Conservation (phyloP, 2,888 invertebrate genomes). For the Exocentrus adspersus region DNA sequence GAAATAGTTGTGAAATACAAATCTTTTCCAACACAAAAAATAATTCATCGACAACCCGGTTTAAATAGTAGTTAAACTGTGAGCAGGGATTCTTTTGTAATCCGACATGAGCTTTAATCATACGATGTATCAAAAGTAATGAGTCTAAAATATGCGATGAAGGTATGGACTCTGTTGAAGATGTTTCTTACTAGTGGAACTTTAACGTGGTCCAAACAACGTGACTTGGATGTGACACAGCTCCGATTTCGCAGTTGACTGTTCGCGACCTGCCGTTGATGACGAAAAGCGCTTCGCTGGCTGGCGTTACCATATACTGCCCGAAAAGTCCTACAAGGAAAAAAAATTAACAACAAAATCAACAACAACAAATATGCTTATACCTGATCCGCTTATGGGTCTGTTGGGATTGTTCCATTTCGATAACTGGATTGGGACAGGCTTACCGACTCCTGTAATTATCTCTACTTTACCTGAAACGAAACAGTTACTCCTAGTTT, state of each 20-base stretch:
- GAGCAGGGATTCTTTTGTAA: too few species aligned
- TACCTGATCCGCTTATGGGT: slow-evolving; percentile 72
- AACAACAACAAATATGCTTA: neutral
- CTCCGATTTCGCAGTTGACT: slow-evolving; percentile 80
- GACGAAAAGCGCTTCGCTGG: slow-evolving; percentile 75
- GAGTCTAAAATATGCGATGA: slow-evolving; percentile 22
- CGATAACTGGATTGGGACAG: slow-evolving; percentile 67
- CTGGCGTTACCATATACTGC: slow-evolving; percentile 77
- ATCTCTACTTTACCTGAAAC: slow-evolving; percentile 76
- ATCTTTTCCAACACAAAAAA: too few species aligned
- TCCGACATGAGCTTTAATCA: slow-evolving; percentile 22
- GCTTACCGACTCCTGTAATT: slow-evolving; percentile 76
- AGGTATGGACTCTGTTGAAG: slow-evolving; percentile 10
- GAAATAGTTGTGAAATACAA: slow-evolving; percentile 9
- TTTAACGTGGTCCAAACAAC: slow-evolving; percentile 74
- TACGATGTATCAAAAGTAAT: slow-evolving; percentile 26
- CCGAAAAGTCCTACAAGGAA: slow-evolving; percentile 70
- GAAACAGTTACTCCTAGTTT: too few species aligned
- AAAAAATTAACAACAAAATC: slow-evolving; percentile 6
- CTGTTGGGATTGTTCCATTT: slow-evolving; percentile 75
- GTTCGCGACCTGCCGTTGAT: slow-evolving; percentile 76
- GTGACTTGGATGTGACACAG: slow-evolving; percentile 72
- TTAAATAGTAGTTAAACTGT: too few species aligned
- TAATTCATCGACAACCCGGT: too few species aligned
- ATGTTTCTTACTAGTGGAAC: slow-evolving; percentile 62